Evolutionary conservation across 2,888 invertebrate genomes (phyloP), one percentile per base, ranked within the genome.

Genomic region (Sphaerophoria taeniata): DNA sequence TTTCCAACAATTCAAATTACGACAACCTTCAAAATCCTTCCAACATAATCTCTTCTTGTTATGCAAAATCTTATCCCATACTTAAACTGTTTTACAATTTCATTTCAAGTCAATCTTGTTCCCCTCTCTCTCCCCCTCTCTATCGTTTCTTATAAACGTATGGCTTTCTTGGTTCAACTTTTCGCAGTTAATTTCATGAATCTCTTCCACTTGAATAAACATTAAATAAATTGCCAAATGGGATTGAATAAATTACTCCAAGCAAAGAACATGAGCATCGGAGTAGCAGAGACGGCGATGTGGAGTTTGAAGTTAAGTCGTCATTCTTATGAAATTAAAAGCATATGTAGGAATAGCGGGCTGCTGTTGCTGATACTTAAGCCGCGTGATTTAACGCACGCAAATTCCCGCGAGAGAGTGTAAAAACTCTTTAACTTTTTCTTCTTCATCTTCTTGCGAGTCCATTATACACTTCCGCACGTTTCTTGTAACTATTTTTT

Each of bases 111-210:
- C 39, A 84, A 74, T 84, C 79, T 67, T 53, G 36, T 34, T 51
- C 43, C 3, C 12, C 11, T 14, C 24, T 56, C 11, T 7, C 11
- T 58, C 11, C 0, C 4, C 55, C 9, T 36, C 9, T 6, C 6
- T 33, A 14, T 36, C 11, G 6, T 3, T 56, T 24, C 16, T 33
- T 24, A 60, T 33, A 63, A 63, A 81, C 71, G 4, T 43, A 47
- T 74, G 63, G 47, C 47, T 45, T 43, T 24, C 24, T 51, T 70
- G 51, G 63, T 67, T 51, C 51, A 85, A 85, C 80, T 85, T 81
- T 85, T 76, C 67, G 76, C 85, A 85, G 85, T 85, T 81, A 85
- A 85, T 85, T 85, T 85, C 81, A 85, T 85, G 80, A 85, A 85
- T 85, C 85, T 81, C 85, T 85, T 85, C 76, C 63, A 60, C 81